Conservation (phyloP, 2,797 vertebrate genomes). For the Ptychobarbus kaznakovi region DNA sequence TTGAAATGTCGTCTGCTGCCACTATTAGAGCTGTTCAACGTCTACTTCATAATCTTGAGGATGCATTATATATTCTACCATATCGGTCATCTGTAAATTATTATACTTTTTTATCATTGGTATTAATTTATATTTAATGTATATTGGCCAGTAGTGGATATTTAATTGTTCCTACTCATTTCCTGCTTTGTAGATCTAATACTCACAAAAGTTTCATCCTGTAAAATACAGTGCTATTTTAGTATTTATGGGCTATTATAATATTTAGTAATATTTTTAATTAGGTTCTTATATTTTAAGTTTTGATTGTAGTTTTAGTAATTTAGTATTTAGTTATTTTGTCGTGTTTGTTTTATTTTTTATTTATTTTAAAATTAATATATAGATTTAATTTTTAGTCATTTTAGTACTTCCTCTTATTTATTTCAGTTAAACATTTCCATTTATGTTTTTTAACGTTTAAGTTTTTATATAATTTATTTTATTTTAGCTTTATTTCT, state of each 20-base stretch:
- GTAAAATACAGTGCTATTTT: not conserved
- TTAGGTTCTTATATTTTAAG: too few relatives aligned
- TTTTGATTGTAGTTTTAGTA: too few relatives aligned
- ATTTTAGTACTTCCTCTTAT: not conserved
- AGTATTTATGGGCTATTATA: not conserved
- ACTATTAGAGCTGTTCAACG: not conserved
- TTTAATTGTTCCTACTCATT: not conserved
- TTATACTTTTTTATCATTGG: not conserved
- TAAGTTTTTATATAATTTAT: not conserved
- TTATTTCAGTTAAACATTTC: not conserved
- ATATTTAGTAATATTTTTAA: too few relatives aligned
- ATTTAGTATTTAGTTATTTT: not conserved
- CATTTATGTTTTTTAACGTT: not conserved
- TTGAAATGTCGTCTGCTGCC: not conserved
- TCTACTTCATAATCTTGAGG: not conserved
- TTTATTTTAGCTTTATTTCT: not conserved
- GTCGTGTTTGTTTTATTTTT: not conserved
- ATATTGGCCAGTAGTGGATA: not conserved
- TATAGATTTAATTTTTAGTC: not conserved
- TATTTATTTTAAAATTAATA: not conserved
- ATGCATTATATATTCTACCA: not conserved
- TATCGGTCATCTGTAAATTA: not conserved
- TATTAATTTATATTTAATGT: not conserved
- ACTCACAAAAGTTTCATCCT: too few relatives aligned
- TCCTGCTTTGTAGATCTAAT: not conserved